Percentiles rank a stretch among this genome's conserved stretches.
These are phyloP conservation scores for Rallus crepitans DNA, from an alignment of 2,797 vertebrate species.

Conservation along the genomic window DNA sequence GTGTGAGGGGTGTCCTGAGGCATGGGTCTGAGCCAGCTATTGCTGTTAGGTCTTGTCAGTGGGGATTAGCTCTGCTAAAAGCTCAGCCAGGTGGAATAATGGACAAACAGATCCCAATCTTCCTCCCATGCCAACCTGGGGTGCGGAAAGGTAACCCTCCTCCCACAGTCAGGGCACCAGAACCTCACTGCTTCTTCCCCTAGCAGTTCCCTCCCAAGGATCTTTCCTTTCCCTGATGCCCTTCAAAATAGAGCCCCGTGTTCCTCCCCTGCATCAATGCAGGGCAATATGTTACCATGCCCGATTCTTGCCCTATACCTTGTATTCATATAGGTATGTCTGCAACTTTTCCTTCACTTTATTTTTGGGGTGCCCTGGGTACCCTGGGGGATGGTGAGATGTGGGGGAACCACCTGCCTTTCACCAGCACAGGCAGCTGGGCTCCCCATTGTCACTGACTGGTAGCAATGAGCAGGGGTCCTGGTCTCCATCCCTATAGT, in stretches of 20 bases:
- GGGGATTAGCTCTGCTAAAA: conserved; percentile 8
- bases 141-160: neutral
- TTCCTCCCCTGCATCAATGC: neutral
- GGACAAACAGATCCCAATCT: neutral
- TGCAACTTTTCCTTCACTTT: neutral
- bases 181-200: neutral
- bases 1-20: neutral
- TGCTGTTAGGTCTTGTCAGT: neutral
- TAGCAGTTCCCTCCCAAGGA: neutral
- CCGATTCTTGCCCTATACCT: neutral
- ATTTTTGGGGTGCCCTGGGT: neutral
- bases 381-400: neutral
- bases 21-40: neutral
- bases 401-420: neutral
- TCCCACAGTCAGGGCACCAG: rapidly evolving
- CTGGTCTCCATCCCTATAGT: neutral
- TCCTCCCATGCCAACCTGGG: neutral
- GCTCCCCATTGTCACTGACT: rapidly evolving
- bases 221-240: neutral
- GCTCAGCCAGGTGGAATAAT: conserved; percentile 18
- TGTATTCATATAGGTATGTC: neutral
- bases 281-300: neutral
- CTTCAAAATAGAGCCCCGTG: rapidly evolving
- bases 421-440: neutral
- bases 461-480: neutral